Evolutionary conservation across 2,797 vertebrate genomes (phyloP).

Genomic region (Cynodonichthys magdalenae): DNA sequence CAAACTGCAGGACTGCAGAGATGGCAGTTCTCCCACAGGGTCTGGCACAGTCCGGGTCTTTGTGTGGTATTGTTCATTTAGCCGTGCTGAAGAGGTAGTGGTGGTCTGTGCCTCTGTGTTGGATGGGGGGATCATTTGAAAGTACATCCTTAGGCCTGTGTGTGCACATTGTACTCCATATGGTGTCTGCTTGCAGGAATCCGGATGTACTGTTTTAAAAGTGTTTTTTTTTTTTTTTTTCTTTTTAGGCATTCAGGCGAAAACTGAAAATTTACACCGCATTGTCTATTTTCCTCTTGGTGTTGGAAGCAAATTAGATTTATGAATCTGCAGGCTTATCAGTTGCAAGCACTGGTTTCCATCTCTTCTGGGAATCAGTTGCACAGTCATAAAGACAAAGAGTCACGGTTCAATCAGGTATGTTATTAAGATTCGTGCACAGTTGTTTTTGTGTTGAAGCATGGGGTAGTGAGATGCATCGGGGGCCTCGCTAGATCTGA

Average conservation of each 20-base stretch:
- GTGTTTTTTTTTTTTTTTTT: not conserved
- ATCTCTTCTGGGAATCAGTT: conserved; percentile 68
- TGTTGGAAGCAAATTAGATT: conserved; percentile 46
- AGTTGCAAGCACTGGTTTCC: conserved; percentile 46
- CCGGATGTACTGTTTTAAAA: conserved; percentile 18
- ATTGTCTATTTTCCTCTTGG: conserved; percentile 39
- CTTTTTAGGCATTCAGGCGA: conserved; percentile 27
- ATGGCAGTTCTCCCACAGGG: conserved; percentile 67
- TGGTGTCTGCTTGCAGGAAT: conserved; percentile 36
- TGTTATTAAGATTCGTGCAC: conserved; percentile 63
- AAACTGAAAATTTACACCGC: conserved; percentile 47
- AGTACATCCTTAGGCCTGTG: conserved; percentile 54
- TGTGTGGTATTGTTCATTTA: conserved; percentile 56
- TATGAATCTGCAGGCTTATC: conserved; percentile 55
- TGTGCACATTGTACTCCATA: conserved; percentile 38
- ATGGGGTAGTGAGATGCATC: conserved; percentile 42
- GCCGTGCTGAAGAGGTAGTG: conserved; percentile 53
- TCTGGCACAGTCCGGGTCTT: conserved; percentile 63
- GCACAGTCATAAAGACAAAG: conserved; percentile 42
- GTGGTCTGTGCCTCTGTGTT: conserved; percentile 35
- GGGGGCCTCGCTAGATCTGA: conserved; percentile 57
- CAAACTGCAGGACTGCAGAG: conserved; percentile 70
- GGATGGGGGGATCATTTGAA: conserved; percentile 53
- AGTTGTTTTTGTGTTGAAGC: conserved; percentile 54
- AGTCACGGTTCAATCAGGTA: conserved; percentile 60